Evolutionary conservation across 30 jellyfish, hydroid and myxozoan species (phyloP), one percentile per base, ranked within the genome.

Genomic region (Catostylus mosaicus): DNA sequence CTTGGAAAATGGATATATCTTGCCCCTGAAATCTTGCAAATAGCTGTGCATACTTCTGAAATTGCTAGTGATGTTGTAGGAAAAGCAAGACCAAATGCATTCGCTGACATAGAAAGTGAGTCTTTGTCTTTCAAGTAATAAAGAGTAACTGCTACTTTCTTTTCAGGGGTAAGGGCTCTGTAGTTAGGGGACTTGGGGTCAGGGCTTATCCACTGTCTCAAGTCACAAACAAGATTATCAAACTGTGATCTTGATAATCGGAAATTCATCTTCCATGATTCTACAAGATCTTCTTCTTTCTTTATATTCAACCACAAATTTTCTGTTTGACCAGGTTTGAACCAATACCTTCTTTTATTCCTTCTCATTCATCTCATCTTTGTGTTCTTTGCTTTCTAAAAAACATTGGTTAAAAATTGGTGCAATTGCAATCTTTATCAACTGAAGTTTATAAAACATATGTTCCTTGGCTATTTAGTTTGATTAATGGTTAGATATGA

Each of bases 121-220:
- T 75, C 77, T 30, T 56, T 80, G 50, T 80, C 85, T 80, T 66
- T 65, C 24, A 80, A 69, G 35, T 68, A 67, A 68, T 80, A 64
- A 10, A 80, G 85, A 26, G 85, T 80, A n/a, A 67, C 68, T 65
- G 91, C 91, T 48, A 80, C 85, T 43, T 80, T 80, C 48, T 80
- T 80, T 63, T 80, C 91, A 64, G 85, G 40, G 50, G 64, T 10
- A 6, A 80, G 1, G n/a, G 91, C 91, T 36, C 91, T 30, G 50
- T 64, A 68, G 50, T 80, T 67, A 14, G 84, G 89, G n/a, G 89
- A 43, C 67, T 78, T 63, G 31, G 80, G 78, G 34, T 78, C 71
- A 12, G 82, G 83, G 35, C 83, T 14, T 35, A 78, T 62, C 23
- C 27, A 38, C 5, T 68, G 72, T 19, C 47, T 43, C 69, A 78